Evolutionary conservation across 2,113 vertebrate genomes (phyloP), one percentile per base, ranked within the genome.

Genomic region (Protobothrops flavoviridis): DNA sequence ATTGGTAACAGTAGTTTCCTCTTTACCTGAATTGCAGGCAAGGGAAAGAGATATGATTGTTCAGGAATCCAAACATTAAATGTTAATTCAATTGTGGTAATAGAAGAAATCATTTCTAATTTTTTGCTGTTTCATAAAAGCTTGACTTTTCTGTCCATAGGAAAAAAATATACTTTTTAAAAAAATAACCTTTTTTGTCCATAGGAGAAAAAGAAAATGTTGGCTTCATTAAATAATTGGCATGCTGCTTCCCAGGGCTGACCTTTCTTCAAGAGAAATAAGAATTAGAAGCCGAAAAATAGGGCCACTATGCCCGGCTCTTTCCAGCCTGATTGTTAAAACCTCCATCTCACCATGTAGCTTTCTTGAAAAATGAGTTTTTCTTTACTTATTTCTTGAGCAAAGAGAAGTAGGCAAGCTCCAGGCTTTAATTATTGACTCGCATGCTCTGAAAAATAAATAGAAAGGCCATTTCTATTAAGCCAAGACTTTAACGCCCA

Each of bases 341-440:
- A 94, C 0, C n/a, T 93, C 95, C 94, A 87, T 96, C 94, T 94
- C 94, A 52, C 95, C 93, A 94, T 90, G 95, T 94, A 94, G 39
- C 95, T 95, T 96, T 93, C 88, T 91, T 87, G 56, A 91, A 93
- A 95, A 96, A 96, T 94, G 92, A 96, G 85, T 93, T 95, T 96
- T 94, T 88, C 93, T 94, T 94, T 95, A 55, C 90, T 95, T 96
- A 95, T 94, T 96, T 94, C 90, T 91, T 95, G 93, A 95, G 90
- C 93, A 92, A 55, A 95, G 94, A 95, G 94, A 92, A 94, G 95
- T 96, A 93, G 93, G 90, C 94, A 94, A 95, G 94, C 96, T 96
- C 93, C 94, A 93, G 95, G 96, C 96, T 97, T 96, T 96, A 96
- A 96, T 96, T 97, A 96, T 95, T 95, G 96, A 96, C 93, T 95